Conservation (phyloP, 2,797 vertebrate species). For the Babyrousa celebensis region DNA sequence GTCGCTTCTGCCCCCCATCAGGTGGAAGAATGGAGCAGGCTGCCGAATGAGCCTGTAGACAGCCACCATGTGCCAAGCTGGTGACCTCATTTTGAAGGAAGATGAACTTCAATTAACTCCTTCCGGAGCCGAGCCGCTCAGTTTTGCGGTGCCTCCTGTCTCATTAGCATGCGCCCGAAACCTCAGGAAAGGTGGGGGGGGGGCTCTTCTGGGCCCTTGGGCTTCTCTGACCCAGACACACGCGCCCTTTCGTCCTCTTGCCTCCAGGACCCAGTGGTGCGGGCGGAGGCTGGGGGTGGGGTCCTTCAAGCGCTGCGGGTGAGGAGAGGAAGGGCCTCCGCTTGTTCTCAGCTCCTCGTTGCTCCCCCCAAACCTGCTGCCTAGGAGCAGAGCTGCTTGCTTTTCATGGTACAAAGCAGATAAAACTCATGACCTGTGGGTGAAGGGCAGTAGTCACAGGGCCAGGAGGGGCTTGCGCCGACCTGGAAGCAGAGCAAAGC, state of each 20-base stretch:
- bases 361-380: neutral
- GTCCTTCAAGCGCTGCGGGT: neutral
- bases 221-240: neutral
- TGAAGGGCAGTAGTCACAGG: no score
- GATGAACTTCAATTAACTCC: slow-evolving; percentile 84
- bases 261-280: neutral
- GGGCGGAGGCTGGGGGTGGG: neutral
- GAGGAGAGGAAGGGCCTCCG: neutral
- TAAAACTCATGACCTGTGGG: rapidly evolving
- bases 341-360: neutral
- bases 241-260: neutral
- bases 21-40: slow-evolving; percentile 90
- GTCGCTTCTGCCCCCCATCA: slow-evolving; percentile 89
- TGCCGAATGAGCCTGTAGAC: slow-evolving; percentile 88
- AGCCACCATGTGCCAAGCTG: slow-evolving; percentile 94
- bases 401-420: neutral
- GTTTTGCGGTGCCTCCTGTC: neutral
- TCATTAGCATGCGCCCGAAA: neutral
- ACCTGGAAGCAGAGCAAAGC: neutral
- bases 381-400: neutral
- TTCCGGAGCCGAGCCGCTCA: slow-evolving; percentile 78
- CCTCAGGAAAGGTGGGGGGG: neutral
- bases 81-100: slow-evolving; percentile 94
- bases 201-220: rapidly evolving
- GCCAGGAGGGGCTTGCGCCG: neutral